phyloP scores from a whole-genome alignment of 2,888 invertebrate species.

The Cylindroiulus punctatus region DNA sequence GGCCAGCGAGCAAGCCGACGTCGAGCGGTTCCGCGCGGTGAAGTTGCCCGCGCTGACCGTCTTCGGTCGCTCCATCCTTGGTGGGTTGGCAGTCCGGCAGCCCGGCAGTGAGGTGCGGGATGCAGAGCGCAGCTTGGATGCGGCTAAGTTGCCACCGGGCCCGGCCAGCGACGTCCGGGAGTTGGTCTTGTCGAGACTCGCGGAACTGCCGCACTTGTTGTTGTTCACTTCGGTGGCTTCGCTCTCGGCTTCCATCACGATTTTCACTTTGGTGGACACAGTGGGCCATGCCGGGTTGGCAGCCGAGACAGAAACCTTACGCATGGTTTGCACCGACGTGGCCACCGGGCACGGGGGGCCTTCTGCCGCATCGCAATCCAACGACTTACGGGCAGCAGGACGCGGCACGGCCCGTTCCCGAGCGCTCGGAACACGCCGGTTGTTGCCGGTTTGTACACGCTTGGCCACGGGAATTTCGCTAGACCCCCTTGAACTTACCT shows the following conservation, averaged over 20 bases:
- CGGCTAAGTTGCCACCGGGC: not conserved
- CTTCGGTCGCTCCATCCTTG: not conserved
- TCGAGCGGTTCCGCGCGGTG: conserved; percentile 2
- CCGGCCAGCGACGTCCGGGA: not conserved
- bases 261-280: conserved; percentile 54
- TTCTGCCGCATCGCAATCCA: not conserved
- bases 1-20: conserved; percentile 50
- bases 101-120: conserved; percentile 46
- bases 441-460: too few species aligned
- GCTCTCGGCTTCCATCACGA: conserved; percentile 44
- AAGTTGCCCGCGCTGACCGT: not conserved
- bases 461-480: too few species aligned
- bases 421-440: not conserved
- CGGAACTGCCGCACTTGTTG: not conserved
- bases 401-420: not conserved
- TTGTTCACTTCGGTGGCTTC: not conserved
- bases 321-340: conserved; percentile 48
- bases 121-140: not conserved
- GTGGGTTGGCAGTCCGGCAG: conserved; percentile 12
- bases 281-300: conserved; percentile 54
- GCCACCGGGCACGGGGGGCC: not conserved
- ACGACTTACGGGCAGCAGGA: not conserved
- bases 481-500: too few species aligned
- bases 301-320: conserved; percentile 55
- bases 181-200: not conserved